A percentile compares a stretch with the other conserved stretches of the same genome.
These are phyloP conservation scores for Trematomus bernacchii DNA, from an alignment of 2,797 vertebrate species.

Conservation along the genomic window DNA sequence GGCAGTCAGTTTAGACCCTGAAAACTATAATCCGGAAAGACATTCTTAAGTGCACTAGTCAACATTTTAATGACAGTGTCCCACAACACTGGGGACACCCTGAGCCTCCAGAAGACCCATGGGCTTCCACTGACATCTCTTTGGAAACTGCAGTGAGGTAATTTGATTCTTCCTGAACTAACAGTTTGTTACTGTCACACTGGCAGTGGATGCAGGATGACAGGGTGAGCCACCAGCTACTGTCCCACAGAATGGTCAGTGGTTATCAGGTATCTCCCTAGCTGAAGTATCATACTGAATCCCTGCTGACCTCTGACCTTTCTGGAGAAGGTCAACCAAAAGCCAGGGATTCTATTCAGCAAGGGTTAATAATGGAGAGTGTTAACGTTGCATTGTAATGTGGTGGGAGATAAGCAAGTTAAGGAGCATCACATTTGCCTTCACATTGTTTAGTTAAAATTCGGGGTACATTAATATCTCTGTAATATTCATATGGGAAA, in stretches of 20 bases:
- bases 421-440: constrained; percentile 2
- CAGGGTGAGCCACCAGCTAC: background rate
- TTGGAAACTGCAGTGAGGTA: background rate
- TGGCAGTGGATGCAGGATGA: background rate
- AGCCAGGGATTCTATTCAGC: background rate
- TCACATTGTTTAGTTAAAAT: background rate
- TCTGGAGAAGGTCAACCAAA: constrained; percentile 1
- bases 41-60: background rate
- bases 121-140: background rate
- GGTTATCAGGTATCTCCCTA: background rate
- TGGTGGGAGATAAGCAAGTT: background rate
- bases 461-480: background rate
- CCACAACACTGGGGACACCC: background rate
- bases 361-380: constrained; percentile 20
- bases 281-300: background rate
- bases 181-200: constrained; percentile 4
- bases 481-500: background rate
- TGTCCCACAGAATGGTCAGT: background rate
- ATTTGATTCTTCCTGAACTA: constrained; percentile 1
- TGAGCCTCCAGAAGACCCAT: background rate
- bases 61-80: background rate
- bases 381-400: constrained; percentile 13
- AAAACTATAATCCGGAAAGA: background rate
- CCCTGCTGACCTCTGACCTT: constrained; percentile 25
- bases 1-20: background rate